phyloP scores from a whole-genome alignment of 2,888 invertebrate genomes.

The Pristionchus arcanus region DNA sequence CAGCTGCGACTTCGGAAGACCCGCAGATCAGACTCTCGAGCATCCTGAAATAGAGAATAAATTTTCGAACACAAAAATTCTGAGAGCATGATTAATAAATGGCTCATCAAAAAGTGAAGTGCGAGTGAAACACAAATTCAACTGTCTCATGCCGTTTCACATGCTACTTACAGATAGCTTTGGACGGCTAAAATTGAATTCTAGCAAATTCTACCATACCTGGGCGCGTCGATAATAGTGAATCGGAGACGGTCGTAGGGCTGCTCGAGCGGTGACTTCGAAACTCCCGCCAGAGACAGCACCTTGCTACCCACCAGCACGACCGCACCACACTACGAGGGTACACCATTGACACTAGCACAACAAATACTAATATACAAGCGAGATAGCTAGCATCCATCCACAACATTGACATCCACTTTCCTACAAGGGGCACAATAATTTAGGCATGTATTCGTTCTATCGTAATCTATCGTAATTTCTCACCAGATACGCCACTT shows the following conservation, averaged over 20 bases:
- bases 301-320: constrained; percentile 50
- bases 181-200: neutral
- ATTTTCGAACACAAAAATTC: too few species aligned
- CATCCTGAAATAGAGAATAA: neutral
- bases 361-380: neutral
- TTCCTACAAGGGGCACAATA: neutral
- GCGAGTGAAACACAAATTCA: neutral
- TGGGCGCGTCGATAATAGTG: neutral
- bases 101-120: neutral
- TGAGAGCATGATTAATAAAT: neutral
- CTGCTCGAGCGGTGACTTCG: constrained; percentile 37
- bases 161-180: too few species aligned
- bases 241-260: neutral
- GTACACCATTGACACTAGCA: constrained; percentile 7
- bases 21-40: constrained; percentile 43
- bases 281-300: neutral
- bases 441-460: neutral
- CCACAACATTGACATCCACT: neutral
- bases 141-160: too few species aligned
- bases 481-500: constrained; percentile 33
- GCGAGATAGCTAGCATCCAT: too few species aligned
- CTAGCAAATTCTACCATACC: neutral
- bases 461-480: neutral
- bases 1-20: neutral
- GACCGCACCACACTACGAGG: constrained; percentile 35